phyloP scores from a whole-genome alignment of 2,888 invertebrate genomes.

The Carpatolechia fugitivella region DNA sequence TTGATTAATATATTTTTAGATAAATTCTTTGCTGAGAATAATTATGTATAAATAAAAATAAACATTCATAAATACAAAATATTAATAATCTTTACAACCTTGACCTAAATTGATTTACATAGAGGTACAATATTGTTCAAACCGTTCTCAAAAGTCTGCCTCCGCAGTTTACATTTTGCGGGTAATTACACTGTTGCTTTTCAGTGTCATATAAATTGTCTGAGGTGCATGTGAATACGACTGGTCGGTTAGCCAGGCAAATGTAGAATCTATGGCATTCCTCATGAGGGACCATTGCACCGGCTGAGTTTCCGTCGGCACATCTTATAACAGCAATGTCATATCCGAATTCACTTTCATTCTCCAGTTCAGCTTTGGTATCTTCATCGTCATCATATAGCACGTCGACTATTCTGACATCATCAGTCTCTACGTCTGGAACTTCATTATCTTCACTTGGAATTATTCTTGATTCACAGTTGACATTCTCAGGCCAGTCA shows the following conservation, averaged over 20 bases:
- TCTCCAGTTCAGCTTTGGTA: too few relatives aligned
- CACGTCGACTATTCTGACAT: not conserved
- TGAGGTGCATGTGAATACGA: slow-evolving; percentile 24
- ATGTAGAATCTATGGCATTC: slow-evolving; percentile 41
- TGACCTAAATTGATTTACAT: too few relatives aligned
- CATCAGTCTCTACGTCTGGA: slow-evolving; percentile 1
- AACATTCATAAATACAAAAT: too few relatives aligned
- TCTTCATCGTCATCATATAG: too few relatives aligned
- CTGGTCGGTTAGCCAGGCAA: slow-evolving; percentile 29
- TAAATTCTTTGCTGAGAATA: too few relatives aligned
- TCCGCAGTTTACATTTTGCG: slow-evolving; percentile 15
- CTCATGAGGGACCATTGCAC: slow-evolving; percentile 29
- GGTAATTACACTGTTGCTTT: slow-evolving; percentile 13
- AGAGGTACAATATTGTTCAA: too few relatives aligned
- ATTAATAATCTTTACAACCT: too few relatives aligned
- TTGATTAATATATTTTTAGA: too few relatives aligned
- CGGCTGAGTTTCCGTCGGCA: not conserved
- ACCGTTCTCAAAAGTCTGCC: slow-evolving; percentile 3
- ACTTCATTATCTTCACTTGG: slow-evolving; percentile 25
- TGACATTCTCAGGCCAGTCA: slow-evolving; percentile 37
- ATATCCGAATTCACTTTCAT: not conserved
- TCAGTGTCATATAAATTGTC: not conserved
- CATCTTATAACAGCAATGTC: not conserved
- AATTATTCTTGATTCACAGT: slow-evolving; percentile 23
- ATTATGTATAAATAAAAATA: too few relatives aligned